Base-by-base conservation (phyloP, 2,797 vertebrate genomes). In the Gymnoscopelus braueri region DNA sequence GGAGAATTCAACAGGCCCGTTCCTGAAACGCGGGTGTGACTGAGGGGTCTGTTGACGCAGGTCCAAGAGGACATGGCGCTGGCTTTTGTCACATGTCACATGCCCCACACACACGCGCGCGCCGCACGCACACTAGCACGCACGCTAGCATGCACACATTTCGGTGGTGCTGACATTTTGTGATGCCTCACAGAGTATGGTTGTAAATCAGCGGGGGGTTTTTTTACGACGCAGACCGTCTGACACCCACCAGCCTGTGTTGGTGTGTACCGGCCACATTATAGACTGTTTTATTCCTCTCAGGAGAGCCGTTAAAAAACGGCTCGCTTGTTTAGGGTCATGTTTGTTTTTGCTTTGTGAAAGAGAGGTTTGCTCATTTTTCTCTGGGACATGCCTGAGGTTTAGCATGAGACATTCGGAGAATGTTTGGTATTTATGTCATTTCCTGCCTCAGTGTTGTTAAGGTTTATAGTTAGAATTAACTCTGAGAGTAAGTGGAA, bases 231-330 rank as follows among this genome's bases (percentile, higher is more conserved):
- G 39, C 39, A 8, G 39, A 1, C 39, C 39, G 39, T 44, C 9
- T 44, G 39, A 44, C 8, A 8, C 39, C 39, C 35, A 9, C 39
- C 39, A 44, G 39, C 39, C 39, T 9, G 39, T 44, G 39, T 44
- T 2, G 39, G 39, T 44, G 39, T 7, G 39, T 44, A 44, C 7
- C 39, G 8, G 39, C 39, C 39, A 44, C 39, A 10, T 44, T 44
- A 44, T 44, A 44, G 1, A 1, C 15, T 75, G 81, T 83, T 70
- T 86, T 81, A 85, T 87, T 71, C 29, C 77, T 19, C 85, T 72
- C 81, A 6, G 1, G 74, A 12, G 86, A 71, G 68, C 74, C 39
- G 74, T 82, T 48, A 88, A 85, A 60, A 44, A 44, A 8, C 8
- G 64, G 58, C 74, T 2, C 68, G 79, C 53, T 2, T 64, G 52